Conservation (phyloP, 2,888 invertebrate species). For the Andrena minutula region DNA sequence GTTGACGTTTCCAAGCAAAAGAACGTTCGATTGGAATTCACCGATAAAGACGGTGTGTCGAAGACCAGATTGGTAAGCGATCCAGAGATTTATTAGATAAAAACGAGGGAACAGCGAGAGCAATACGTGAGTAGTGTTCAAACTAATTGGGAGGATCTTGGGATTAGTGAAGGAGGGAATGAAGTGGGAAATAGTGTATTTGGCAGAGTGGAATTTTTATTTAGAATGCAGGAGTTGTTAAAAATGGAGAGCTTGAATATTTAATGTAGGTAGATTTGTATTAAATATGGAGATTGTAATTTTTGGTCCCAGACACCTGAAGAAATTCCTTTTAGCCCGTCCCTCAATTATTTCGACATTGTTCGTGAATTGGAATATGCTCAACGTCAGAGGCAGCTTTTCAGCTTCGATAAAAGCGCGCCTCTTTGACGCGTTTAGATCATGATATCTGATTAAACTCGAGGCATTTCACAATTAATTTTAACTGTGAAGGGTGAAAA, state of each 20-base stretch:
- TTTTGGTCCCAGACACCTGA: not conserved
- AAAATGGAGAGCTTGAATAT: not conserved
- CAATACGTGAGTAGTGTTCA: too few species aligned
- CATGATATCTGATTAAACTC: not conserved
- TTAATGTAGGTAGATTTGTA: not conserved
- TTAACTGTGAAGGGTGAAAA: not conserved
- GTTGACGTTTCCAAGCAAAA: conserved; percentile 72
- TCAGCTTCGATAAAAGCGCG: not conserved
- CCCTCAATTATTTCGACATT: not conserved
- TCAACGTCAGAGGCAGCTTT: not conserved
- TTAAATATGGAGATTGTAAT: not conserved
- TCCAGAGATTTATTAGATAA: not conserved
- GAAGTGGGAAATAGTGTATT: too few species aligned
- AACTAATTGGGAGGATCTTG: too few species aligned
- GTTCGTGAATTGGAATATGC: not conserved
- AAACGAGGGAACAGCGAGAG: not conserved
- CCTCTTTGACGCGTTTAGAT: not conserved
- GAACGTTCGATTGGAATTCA: conserved; percentile 70
- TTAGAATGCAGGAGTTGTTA: too few species aligned
- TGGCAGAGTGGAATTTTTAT: too few species aligned
- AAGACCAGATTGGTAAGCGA: conserved; percentile 60
- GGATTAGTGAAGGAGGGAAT: too few species aligned
- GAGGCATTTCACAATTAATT: not conserved
- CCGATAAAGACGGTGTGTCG: conserved; percentile 72
- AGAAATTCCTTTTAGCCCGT: not conserved